These are phyloP conservation scores for Loriculus beryllinus DNA, from an alignment of 2,797 vertebrate species.

Conservation along the genomic window DNA sequence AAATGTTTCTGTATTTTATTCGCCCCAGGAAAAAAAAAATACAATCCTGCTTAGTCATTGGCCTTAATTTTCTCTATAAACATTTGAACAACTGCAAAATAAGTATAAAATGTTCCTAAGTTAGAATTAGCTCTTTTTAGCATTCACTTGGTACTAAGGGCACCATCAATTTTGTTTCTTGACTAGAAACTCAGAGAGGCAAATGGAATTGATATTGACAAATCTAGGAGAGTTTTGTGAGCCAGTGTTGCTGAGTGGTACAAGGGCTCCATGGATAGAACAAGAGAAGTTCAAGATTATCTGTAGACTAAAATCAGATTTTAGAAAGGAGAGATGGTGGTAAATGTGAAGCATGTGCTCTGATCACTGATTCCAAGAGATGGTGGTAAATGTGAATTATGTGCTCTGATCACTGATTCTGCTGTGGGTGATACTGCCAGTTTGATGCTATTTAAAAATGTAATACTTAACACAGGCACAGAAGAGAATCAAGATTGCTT, in stretches of 20 bases:
- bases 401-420: not conserved
- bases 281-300: not conserved
- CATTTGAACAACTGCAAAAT: not conserved
- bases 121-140: not conserved
- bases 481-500: not conserved
- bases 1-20: not conserved
- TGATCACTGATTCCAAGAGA: not conserved
- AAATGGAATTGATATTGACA: not conserved
- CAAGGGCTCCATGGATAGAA: not conserved
- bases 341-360: not conserved
- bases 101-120: not conserved
- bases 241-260: not conserved
- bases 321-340: not conserved
- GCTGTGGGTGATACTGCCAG: not conserved
- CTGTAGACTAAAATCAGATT: not conserved
- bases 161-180: not conserved
- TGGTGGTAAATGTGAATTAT: not conserved
- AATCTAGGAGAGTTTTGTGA: not conserved
- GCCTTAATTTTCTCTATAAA: not conserved
- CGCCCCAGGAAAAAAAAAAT: not conserved
- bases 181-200: not conserved
- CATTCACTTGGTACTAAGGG: not conserved
- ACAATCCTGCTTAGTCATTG: not conserved
- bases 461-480: not conserved
- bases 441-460: not conserved